Conservation (phyloP, 2,797 vertebrate genomes). For the Gastrophryne carolinensis region DNA sequence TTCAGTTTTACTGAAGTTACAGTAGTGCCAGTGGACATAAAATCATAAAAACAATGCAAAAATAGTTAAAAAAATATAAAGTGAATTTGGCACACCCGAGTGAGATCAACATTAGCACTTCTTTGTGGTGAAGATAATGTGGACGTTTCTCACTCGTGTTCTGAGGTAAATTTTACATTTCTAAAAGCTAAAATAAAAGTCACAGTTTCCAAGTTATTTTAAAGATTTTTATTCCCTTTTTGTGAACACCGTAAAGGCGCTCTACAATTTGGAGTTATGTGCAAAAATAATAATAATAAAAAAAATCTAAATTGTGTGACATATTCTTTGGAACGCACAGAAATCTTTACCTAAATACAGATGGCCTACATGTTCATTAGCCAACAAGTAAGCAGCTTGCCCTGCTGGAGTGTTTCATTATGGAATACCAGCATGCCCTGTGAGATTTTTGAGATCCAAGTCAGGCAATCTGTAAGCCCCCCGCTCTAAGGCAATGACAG, state of each 20-base stretch:
- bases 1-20: conserved; percentile 93
- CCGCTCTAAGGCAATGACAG: too few relatives aligned
- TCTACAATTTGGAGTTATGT: conserved; percentile 72
- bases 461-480: too few relatives aligned
- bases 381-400: background rate
- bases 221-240: conserved; percentile 76
- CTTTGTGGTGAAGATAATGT: conserved; percentile 54
- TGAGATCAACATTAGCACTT: conserved; percentile 64
- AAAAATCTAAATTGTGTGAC: conserved; percentile 49
- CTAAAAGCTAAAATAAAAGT: conserved; percentile 60
- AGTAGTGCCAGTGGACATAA: conserved; percentile 90
- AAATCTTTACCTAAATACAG: background rate
- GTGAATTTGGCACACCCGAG: conserved; percentile 85
- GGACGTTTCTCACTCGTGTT: conserved; percentile 62
- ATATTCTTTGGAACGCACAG: background rate
- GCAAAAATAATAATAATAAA: conserved; percentile 73
- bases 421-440: too few relatives aligned
- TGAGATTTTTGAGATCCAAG: too few relatives aligned
- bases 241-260: conserved; percentile 63
- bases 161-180: conserved; percentile 68
- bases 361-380: too few relatives aligned
- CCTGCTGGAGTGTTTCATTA: background rate
- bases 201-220: conserved; percentile 68
- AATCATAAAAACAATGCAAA: conserved; percentile 57
- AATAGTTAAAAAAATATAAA: conserved; percentile 61